Evolutionary conservation across 2,888 invertebrate genomes (phyloP).

Genomic region (Pachycephus smyrnensis): DNA sequence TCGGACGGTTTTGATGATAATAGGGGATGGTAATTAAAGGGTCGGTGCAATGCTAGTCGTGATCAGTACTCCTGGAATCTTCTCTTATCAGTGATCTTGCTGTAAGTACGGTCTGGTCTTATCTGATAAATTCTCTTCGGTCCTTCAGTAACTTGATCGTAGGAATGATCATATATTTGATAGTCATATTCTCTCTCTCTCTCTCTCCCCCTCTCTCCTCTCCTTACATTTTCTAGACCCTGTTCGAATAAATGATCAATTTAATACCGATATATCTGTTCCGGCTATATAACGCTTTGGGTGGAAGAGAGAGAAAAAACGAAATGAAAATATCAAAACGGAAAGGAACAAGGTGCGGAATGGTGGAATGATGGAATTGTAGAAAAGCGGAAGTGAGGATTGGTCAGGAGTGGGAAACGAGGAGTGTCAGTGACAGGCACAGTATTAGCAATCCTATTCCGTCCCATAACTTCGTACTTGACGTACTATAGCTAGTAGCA

Average conservation of each 20-base stretch:
- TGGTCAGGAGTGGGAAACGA: neutral
- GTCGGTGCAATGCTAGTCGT: conserved; percentile 1
- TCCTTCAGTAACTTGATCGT: neutral
- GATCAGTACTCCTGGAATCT: neutral
- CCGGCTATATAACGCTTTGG: neutral
- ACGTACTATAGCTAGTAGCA: neutral
- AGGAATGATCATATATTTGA: neutral
- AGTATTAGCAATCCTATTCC: conserved; percentile 53
- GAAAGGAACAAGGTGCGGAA: neutral
- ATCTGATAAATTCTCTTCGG: neutral
- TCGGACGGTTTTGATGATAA: conserved; percentile 34
- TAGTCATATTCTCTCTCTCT: neutral
- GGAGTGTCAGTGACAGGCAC: conserved; percentile 44
- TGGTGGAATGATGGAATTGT: neutral
- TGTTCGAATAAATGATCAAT: neutral
- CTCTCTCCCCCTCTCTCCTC: neutral
- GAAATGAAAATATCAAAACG: neutral
- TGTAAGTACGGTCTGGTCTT: neutral
- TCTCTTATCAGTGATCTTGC: neutral
- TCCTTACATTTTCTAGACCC: neutral
- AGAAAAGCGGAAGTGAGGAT: neutral
- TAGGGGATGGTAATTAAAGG: conserved; percentile 36
- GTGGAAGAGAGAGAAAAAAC: neutral
- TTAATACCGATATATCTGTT: neutral
- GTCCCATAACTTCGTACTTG: neutral